Base-by-base conservation (phyloP, 2,113 vertebrate species). In the Xenopus laevis region DNA sequence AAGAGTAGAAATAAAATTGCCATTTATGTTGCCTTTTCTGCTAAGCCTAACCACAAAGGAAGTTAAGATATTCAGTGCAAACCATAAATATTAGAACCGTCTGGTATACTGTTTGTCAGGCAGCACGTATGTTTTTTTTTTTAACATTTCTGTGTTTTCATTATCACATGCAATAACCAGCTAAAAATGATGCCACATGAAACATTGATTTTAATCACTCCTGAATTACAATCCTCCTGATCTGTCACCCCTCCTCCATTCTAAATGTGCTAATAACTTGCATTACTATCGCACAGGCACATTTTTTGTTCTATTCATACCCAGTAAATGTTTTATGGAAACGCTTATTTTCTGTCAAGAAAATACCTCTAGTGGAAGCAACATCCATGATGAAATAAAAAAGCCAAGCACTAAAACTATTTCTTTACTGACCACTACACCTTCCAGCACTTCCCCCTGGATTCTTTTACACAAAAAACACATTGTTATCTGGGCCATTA, bases 401-500 rank as follows among this genome's bases (percentile, higher is more conserved):
- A 88, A 79, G 7, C 15, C 82, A 85, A 88, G 84, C 83, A 88
- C 89, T 90, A 91, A 93, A 92, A 93, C 83, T 88, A 87, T 86
- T 92, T 91, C 84, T 80, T 86, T 78, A 82, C 89, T 87, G 81
- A 84, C 89, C 87, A 91, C 86, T 85, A 83, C 86, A 91, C 89
- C 91, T 87, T 89, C 85, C 79, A 85, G 91, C 91, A 86, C 91
- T 93, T 94, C 87, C 92, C 91, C 91, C 89, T 89, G 91, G 91
- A 93, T 95, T 94, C 91, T 93, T 89, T 85, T 84, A 89, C 93
- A 98, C 95, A 98, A 98, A 98, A 93, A 95, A 87, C 86, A 86
- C 92, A 93, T 97, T 97, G 93, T 96, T 94, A 93, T 82, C 87
- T 87, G 87, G 85, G 89, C 94, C 95, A 97, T 98, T 96, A 96